Base-by-base conservation (phyloP, 2,113 vertebrate genomes). In the Dasypus novemcinctus region DNA sequence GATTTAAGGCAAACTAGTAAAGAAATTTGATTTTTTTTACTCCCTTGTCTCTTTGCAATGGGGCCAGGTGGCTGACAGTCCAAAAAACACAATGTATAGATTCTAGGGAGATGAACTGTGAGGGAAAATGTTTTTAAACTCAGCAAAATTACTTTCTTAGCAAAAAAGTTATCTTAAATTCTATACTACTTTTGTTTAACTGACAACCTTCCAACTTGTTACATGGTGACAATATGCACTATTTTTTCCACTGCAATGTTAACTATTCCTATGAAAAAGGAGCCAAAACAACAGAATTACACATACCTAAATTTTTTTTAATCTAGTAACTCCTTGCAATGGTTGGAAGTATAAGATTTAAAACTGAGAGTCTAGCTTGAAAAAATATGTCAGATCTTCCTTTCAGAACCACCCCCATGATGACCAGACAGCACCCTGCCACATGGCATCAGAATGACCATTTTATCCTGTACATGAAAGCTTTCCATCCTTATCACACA, bases 131-230 rank as follows among this genome's bases (percentile, higher is more conserved):
- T 21, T 69, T 93, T 92, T 87, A 93, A 80, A 69, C 54, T 84
- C 4, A 86, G 59, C 31, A 86, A 92, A 90, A 91, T 41, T 68
- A 92, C 49, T 79, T 89, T 85, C 78, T 91, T 72, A 75, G 57
- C 20, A 80, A 87, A 90, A 90, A 27, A 72, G 72, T 68, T 88
- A 59, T 20, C 81, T 95, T 87, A 91, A 57, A 93, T 80, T 66
- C 54, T 15, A 86, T 5, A 63, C 20, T 54, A 76, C 49, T 94
- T 74, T 33, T 82, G 85, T 43, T 84, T 75, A 87, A 87, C 38
- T 79, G 29, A 63, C 13, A 82, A 72, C 46, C n/a, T 91, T 84
- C 71, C 66, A 71, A 63, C 74, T 12, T 86, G 61, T 90, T 79
- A 66, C 14, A 57, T 20, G 36, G 68, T 49, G 52, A 92, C 23